Evolutionary conservation across 2,888 invertebrate species (phyloP), one percentile per base, ranked within the genome.

Genomic region (Drosophila nr. perissopoda): DNA sequence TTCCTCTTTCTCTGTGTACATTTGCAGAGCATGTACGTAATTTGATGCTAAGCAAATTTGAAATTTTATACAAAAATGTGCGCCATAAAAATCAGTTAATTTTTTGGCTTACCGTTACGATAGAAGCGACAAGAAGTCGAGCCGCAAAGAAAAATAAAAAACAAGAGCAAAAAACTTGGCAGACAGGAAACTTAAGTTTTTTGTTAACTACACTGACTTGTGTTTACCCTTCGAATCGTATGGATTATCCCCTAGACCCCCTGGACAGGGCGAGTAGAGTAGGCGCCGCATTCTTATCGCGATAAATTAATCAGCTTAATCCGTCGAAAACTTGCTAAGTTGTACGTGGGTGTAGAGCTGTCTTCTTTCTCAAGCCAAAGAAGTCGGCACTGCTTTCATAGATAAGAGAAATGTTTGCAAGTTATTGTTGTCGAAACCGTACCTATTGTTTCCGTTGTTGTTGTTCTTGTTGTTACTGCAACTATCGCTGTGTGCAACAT

Each of bases 271-370:
- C 4, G 54, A 38, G 27, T 31, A 29, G 49, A 64, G 76, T 68
- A 70, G 79, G 64, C 79, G 79, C 86, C 83, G 87, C 79, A 80
- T 76, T 87, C 88, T 90, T 89, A 91, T 89, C 89, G 83, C 75
- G 73, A 72, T 76, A 89, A 90, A 89, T 91, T 91, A 89, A 89
- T 89, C 89, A 86, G 89, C 90, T 89, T 89, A 89, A 89, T 89
- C 89, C 89, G 80, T 78, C 82, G 78, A 89, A 87, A 89, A 90
- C 82, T 87, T 88, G 84, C 73, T 74, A 76, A 76, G 72, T 76
- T 85, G 79, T 83, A 75, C 77, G 80, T 85, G 81, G 71, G 76
- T 75, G 70, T 57, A 68, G 72, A 67, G 31, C 49, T 40, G 34
- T 38, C 58, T 29, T 11, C 36, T 40, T 34, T 40, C 29, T 53